Percentiles rank a stretch among this genome's conserved stretches.
Conservation (phyloP, 2,888 invertebrate species). For the Clitarchus hookeri region DNA sequence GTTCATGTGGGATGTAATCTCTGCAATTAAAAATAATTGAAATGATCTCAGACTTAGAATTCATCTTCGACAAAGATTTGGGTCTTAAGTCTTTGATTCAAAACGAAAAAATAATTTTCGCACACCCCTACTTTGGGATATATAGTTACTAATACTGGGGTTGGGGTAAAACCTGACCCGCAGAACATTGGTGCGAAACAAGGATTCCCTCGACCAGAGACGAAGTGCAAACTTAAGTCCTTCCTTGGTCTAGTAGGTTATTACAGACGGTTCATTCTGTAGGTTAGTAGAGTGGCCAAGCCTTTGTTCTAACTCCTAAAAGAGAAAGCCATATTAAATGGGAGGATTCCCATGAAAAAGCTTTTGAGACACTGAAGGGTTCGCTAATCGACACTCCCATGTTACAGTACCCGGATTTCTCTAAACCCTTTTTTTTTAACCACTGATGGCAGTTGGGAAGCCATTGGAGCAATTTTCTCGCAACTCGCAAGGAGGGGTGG, state of each 20-base stretch:
- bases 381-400: neutral
- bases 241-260: no score
- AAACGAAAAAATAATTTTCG: no score
- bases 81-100: no score
- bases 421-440: conserved; percentile 38
- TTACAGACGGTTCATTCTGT: no score
- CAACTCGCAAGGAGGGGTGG: conserved; percentile 29
- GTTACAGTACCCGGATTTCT: conserved; percentile 38
- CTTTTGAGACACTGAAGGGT: neutral
- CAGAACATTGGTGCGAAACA: conserved; percentile 18
- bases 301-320: no score
- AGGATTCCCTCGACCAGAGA: conserved; percentile 6
- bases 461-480: conserved; percentile 39
- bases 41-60: no score
- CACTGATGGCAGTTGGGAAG: conserved; percentile 37
- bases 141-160: conserved; percentile 17
- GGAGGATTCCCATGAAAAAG: neutral
- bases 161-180: conserved; percentile 32
- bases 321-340: neutral
- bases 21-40: no score
- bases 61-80: no score
- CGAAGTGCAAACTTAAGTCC: no score
- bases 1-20: no score
- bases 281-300: no score
- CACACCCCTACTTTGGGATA: no score